A percentile compares a stretch with the other conserved stretches of the same genome.
phyloP scores from a whole-genome alignment of 2,888 invertebrate genomes.

The Harpagoxenus sublaevis region DNA sequence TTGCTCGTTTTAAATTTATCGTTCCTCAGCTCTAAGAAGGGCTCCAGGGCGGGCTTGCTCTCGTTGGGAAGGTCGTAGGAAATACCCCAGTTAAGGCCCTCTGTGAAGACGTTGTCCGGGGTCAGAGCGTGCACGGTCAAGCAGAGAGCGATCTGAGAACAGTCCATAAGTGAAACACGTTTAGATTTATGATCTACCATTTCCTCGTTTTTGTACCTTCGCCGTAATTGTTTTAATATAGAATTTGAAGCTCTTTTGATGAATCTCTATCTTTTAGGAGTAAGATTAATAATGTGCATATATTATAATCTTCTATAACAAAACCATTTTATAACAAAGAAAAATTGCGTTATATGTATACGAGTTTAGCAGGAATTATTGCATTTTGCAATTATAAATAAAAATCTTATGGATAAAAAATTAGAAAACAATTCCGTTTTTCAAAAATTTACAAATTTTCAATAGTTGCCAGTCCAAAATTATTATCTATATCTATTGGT shows the following conservation, averaged over 20 bases:
- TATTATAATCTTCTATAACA: background rate
- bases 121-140: conserved; percentile 87
- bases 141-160: conserved; percentile 87
- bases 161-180: too few relatives aligned
- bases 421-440: background rate
- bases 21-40: conserved; percentile 80
- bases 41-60: conserved; percentile 83
- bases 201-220: background rate
- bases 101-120: conserved; percentile 87
- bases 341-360: background rate
- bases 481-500: background rate
- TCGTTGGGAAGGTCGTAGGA: conserved; percentile 88
- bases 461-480: background rate
- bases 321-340: background rate
- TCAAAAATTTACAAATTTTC: background rate
- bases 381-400: background rate
- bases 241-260: background rate
- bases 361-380: background rate
- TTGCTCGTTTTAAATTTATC: conserved; percentile 74
- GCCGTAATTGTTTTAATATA: background rate
- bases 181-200: background rate
- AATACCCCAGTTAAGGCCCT: conserved; percentile 91
- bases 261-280: background rate
- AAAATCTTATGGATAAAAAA: background rate
- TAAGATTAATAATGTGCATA: background rate